These are phyloP conservation scores for Aleiodes alternator DNA, from an alignment of 2,888 invertebrate genomes.

Conservation along the genomic window DNA sequence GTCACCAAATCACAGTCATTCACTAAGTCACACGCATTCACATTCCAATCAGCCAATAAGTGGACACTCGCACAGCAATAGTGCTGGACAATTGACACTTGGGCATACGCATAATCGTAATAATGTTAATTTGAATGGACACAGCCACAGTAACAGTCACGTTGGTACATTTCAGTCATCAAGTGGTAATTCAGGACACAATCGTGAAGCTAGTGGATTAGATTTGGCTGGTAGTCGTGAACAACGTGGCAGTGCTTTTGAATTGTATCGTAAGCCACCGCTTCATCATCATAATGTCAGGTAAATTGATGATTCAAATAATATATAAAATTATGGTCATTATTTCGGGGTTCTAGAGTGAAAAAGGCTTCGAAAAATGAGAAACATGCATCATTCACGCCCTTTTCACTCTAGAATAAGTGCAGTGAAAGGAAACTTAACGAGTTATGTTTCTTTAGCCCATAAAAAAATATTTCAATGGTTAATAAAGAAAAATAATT, in stretches of 20 bases:
- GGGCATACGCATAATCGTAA: conserved; percentile 68
- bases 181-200: conserved; percentile 66
- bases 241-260: conserved; percentile 95
- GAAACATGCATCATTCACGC: no score
- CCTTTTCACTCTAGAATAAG: no score
- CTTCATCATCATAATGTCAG: conserved; percentile 90
- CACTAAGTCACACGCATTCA: conserved; percentile 70
- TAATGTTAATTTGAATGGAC: conserved; percentile 67
- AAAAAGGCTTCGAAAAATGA: no score
- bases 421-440: no score
- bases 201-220: conserved; percentile 76
- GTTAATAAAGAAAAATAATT: no score
- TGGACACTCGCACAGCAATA: conserved; percentile 72
- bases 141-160: conserved; percentile 61
- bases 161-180: conserved; percentile 60
- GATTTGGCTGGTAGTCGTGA: conserved; percentile 91
- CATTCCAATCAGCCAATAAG: conserved; percentile 71
- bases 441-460: no score
- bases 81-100: conserved; percentile 70
- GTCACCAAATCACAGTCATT: conserved; percentile 68
- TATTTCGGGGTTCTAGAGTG: not conserved
- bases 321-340: not conserved
- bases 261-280: conserved; percentile 93
- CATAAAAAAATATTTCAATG: no score
- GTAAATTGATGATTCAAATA: conserved; percentile 73